Conservation (phyloP, 2,113 vertebrate genomes). For the Leiothrix lutea region DNA sequence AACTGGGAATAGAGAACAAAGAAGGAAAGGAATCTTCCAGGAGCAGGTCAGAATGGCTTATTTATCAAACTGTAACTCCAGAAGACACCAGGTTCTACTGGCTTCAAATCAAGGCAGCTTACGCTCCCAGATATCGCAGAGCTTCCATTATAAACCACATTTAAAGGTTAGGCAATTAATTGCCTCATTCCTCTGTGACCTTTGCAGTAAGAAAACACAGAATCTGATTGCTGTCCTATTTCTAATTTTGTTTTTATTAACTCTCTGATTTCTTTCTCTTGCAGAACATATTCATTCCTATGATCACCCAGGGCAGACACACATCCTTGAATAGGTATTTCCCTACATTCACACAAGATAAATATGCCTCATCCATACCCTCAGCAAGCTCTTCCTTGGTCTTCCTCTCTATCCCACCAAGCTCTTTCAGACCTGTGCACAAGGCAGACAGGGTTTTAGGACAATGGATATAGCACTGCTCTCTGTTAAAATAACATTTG, state of each 20-base stretch:
- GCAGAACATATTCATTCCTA: not conserved
- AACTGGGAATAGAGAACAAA: not conserved
- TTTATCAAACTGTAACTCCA: not conserved
- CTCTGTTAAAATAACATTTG: not conserved
- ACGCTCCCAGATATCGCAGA: not conserved
- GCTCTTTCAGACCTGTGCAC: not conserved
- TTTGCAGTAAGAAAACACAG: not conserved
- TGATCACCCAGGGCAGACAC: not conserved
- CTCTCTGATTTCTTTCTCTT: not conserved
- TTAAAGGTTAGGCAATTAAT: constrained; percentile 19
- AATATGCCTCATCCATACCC: not conserved
- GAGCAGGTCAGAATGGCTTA: not conserved
- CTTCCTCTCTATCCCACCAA: not conserved
- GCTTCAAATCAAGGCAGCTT: not conserved
- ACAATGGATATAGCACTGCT: not conserved
- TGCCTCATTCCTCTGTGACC: not conserved
- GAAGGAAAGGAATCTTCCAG: not conserved
- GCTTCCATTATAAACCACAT: not conserved
- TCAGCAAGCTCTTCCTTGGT: not conserved
- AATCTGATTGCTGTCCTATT: not conserved
- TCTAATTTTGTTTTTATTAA: not conserved
- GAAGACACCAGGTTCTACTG: not conserved
- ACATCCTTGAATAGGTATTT: not conserved
- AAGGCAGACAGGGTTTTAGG: not conserved
- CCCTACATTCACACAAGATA: not conserved